phyloP scores from a whole-genome alignment of 2,797 vertebrate species.

The Crenuchus spilurus region DNA sequence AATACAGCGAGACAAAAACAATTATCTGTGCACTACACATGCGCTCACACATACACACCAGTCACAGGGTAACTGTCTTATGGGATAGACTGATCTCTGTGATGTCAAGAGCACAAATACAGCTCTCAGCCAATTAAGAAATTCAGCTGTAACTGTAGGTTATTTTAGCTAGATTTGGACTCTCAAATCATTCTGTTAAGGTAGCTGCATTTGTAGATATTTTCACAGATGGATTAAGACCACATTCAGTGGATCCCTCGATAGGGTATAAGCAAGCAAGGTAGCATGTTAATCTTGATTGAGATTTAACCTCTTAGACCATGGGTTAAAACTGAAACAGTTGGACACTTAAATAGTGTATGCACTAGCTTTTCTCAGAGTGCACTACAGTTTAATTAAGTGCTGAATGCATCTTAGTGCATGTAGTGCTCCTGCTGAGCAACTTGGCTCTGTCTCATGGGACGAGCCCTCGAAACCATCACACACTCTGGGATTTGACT shows the following conservation, averaged over 20 bases:
- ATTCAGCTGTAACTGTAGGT: background rate
- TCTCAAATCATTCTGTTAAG: too few species aligned
- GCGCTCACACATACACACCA: background rate
- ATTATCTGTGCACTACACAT: conserved; percentile 26
- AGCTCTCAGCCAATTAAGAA: background rate
- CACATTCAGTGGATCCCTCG: too few species aligned
- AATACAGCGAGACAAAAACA: conserved; percentile 25
- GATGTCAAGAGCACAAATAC: background rate
- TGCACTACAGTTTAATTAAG: background rate
- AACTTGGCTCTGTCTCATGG: conserved; percentile 34
- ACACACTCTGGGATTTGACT: conserved; percentile 50
- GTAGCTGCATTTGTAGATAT: background rate
- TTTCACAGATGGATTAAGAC: too few species aligned
- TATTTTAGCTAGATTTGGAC: too few species aligned
- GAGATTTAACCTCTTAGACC: background rate
- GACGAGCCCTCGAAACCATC: conserved; percentile 37
- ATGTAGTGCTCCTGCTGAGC: conserved; percentile 35
- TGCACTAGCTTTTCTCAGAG: background rate
- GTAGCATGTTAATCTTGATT: background rate
- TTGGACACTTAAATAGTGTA: background rate
- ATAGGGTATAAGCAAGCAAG: background rate
- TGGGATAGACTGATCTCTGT: background rate
- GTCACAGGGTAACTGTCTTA: conserved; percentile 34
- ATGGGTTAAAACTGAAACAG: background rate
- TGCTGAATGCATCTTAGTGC: background rate